Base-by-base conservation (phyloP, 2,888 invertebrate species). In the Andrena bucephala region DNA sequence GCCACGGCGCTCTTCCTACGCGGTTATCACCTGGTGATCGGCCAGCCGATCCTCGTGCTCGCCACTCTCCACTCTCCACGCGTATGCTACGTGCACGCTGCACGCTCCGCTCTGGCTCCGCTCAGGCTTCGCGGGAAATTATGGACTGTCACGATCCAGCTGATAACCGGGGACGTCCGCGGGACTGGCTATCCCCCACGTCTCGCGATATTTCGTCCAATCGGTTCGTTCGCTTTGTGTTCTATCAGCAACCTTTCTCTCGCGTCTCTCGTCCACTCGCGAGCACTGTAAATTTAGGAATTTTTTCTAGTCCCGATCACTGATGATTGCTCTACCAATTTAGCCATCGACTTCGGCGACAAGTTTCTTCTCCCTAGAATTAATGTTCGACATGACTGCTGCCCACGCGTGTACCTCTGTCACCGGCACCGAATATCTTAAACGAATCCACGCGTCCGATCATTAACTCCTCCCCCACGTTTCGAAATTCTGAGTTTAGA, bases 71-170 rank as follows among this genome's bases (percentile, higher is more conserved):
- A 75, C 69, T 75, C 82, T 71, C 65, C 83, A 80, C 85, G 77
- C 77, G 80, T 59, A 57, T 33, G 63, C 74, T 66, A 77, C 73
- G 69, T 74, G 81, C 74, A 73, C 83, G 74, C 42, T 42, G 42
- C 42, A 42, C 42, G 42, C 42, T 42, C 13, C 42, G 42, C 77
- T 62, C 62, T 65, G 77, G 8, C 77, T 81, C 73, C 80, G 50
- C 54, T 48, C 75, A 50, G 65, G 50, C 79, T 74, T 74, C 80
- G 76, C 81, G 84, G 86, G 87, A 88, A 89, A 88, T 90, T 89
- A 90, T 89, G 88, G 85, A 86, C 85, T 85, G 86, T 89, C 88
- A 81, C 86, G 86, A 90, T 89, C 77, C 77, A 60, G 24, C 67
- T 81, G 89, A 88, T 88, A 87, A 87, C 79, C 63, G 74, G 77